Conservation (phyloP, 1,140 invertebrate species). For the Argopecten irradians region DNA sequence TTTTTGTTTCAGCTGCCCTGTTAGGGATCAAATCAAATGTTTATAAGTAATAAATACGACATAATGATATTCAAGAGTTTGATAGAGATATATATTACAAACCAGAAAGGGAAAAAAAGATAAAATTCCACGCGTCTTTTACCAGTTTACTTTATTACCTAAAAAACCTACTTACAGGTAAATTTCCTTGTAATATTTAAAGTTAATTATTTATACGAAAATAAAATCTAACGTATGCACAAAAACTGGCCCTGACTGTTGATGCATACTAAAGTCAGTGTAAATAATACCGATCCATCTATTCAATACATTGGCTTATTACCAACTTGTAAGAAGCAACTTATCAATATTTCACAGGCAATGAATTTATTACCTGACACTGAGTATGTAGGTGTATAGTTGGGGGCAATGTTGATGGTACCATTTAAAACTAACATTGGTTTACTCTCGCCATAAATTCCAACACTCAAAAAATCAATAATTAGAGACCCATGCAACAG, state of each 20-base stretch:
- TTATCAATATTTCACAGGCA: not conserved
- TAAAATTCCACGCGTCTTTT: too few relatives aligned
- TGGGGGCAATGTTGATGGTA: not conserved
- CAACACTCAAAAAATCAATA: not conserved
- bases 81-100: too few relatives aligned
- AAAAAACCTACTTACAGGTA: not conserved
- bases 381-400: not conserved
- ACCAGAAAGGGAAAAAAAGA: too few relatives aligned
- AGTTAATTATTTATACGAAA: not conserved
- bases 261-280: not conserved
- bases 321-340: not conserved
- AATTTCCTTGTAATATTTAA: not conserved
- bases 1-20: not conserved
- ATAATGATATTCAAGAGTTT: not conserved
- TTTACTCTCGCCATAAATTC: not conserved
- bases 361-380: not conserved
- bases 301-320: not conserved
- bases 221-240: not conserved
- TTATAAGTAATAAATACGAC: not conserved
- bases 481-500: not conserved
- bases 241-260: not conserved
- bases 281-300: not conserved
- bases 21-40: not conserved
- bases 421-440: not conserved
- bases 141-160: too few relatives aligned